Conservation (phyloP, 2,888 invertebrate genomes). For the Dinocampus coccinellae region DNA sequence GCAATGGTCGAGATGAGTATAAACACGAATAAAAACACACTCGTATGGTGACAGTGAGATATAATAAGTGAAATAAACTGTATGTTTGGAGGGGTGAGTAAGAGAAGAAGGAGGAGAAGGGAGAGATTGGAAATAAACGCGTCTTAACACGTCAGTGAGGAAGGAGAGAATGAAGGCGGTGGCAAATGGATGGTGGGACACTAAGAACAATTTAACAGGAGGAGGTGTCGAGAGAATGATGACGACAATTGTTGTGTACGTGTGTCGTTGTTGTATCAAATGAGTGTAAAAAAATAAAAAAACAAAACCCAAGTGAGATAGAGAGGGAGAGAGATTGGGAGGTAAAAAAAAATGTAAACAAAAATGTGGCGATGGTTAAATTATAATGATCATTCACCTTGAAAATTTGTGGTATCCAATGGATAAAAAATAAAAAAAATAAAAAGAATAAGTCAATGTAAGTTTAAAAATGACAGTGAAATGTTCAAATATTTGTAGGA, state of each 20-base stretch:
- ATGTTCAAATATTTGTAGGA: no score
- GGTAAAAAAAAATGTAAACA: neutral
- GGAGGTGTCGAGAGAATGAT: constrained; percentile 17
- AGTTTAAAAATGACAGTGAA: no score
- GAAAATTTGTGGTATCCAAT: neutral
- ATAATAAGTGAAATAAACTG: neutral
- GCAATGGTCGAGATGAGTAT: neutral
- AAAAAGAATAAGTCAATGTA: no score
- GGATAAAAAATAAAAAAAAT: no score
- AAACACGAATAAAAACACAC: neutral
- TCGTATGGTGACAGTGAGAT: neutral
- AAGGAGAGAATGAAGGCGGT: constrained; percentile 14
- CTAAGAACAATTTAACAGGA: neutral
- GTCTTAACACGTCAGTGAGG: neutral
- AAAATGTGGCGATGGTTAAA: neutral
- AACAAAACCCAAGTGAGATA: neutral
- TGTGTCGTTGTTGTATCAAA: constrained; percentile 36
- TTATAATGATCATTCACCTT: neutral
- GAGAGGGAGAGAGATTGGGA: neutral
- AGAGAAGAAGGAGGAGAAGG: no score
- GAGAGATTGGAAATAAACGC: neutral
- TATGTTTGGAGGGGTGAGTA: no score
- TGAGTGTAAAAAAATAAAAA: neutral
- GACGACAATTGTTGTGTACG: constrained; percentile 32
- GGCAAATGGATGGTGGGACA: constrained; percentile 8